phyloP scores from a whole-genome alignment of 1,140 invertebrate species.

The Chironomus tepperi region DNA sequence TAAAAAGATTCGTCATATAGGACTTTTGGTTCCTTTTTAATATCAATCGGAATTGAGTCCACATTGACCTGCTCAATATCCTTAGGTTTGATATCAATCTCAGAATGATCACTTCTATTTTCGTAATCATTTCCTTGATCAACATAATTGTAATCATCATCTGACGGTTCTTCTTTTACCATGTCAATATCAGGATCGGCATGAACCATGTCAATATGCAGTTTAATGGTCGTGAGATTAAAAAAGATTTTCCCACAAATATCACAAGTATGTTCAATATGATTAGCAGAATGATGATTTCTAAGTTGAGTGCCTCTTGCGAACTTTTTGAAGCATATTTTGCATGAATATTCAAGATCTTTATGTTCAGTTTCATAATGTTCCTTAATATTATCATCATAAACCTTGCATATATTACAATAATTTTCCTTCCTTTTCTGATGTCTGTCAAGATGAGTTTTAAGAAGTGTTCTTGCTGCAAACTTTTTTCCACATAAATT shows the following conservation, averaged over 20 bases:
- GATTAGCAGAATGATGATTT: too few species aligned
- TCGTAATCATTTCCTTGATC: background rate
- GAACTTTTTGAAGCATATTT: too few species aligned
- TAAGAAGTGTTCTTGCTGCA: background rate
- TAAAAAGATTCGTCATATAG: background rate
- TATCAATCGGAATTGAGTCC: background rate
- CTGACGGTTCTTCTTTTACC: background rate
- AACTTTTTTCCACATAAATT: background rate
- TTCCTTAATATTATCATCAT: background rate
- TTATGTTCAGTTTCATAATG: background rate
- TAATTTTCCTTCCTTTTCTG: background rate
- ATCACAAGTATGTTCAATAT: background rate
- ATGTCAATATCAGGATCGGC: too few species aligned
- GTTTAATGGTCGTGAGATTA: background rate
- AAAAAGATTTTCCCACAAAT: background rate
- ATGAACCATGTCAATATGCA: background rate
- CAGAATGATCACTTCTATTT: background rate
- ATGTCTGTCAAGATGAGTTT: too few species aligned
- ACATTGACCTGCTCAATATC: background rate
- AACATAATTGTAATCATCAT: too few species aligned
- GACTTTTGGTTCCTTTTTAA: background rate
- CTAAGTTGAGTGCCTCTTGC: too few species aligned
- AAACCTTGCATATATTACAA: background rate
- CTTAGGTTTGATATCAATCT: background rate
- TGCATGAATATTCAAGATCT: too few species aligned